Evolutionary conservation across 2,888 invertebrate species (phyloP), one percentile per base, ranked within the genome.

Genomic region (Drosophila neotestacea): DNA sequence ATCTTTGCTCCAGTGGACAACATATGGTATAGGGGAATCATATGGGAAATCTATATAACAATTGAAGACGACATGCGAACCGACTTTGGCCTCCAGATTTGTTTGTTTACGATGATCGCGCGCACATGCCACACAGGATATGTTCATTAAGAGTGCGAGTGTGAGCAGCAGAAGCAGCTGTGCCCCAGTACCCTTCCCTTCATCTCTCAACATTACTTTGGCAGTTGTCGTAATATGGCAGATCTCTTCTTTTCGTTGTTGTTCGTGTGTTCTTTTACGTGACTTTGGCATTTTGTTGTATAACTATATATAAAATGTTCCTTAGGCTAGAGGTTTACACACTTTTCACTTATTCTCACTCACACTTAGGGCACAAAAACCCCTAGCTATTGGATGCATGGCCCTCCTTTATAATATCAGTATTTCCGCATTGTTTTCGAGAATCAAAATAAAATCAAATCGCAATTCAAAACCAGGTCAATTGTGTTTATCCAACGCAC

Each of bases 1-100:
- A 91, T 96, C 96, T 93, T 97, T 97, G 90, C 96, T 96, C 98
- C 98, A 98, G 91, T 96, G 95, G 64, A 98, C 94, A 88, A 96
- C 95, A 92, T 97, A 97, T 7, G 97, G 96, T 85, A 97, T 96
- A 86, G 95, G 95, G 90, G 95, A 95, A 89, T 96, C 96, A 92
- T 97, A 96, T 73, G 97, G 97, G 92, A 97, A 98, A 93, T 97
- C 96, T 85, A 98, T 95, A 66, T 91, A 91, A 79, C 93, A 93
- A 90, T 92, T 92, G 81, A 93, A 93, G 65, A 92, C 92, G 61
- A 91, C 92, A 88, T 92, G 91, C 68, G 92, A 92, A 73, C 93
- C 93, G 71, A 93, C 93, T 88, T 92, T 92, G 75, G 91, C 92
- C 81, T 93, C 93, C 85, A 93, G 88, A 82, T 91, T 90, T 71